These are phyloP conservation scores for Sardinella longiceps DNA, from an alignment of 2,797 vertebrate species.

Conservation along the genomic window DNA sequence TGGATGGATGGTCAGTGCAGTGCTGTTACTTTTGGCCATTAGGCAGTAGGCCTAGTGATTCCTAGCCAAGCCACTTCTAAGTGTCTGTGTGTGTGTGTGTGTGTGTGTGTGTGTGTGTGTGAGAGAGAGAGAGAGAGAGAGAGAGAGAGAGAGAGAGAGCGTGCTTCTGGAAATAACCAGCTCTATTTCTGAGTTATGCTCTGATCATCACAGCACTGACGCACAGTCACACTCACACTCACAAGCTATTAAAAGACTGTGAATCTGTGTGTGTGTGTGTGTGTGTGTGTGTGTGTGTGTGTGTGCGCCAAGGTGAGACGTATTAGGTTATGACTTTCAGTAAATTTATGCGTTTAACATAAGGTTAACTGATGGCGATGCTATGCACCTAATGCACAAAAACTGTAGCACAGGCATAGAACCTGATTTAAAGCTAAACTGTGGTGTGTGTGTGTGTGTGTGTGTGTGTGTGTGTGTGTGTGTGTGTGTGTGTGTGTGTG, in stretches of 20 bases:
- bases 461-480: neutral
- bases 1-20: neutral
- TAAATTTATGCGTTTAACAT: neutral
- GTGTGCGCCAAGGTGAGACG: neutral
- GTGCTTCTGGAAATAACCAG: constrained; percentile 45
- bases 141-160: constrained; percentile 14
- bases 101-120: no score
- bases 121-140: no score
- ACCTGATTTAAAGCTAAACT: neutral
- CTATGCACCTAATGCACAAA: neutral
- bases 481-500: constrained; percentile 8
- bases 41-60: neutral
- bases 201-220: constrained; percentile 37
- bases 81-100: constrained; percentile 1
- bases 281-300: neutral
- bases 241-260: constrained; percentile 47
- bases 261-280: constrained; percentile 8
- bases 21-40: neutral
- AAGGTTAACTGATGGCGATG: neutral
- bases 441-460: neutral
- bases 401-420: neutral
- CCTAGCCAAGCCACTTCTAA: neutral
- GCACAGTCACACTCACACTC: constrained; percentile 50
- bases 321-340: neutral
- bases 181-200: constrained; percentile 56